Percentiles rank a stretch among this genome's conserved stretches.
Evolutionary conservation across 2,797 vertebrate species (phyloP).

Genomic region (Perdix hodgsoniae): DNA sequence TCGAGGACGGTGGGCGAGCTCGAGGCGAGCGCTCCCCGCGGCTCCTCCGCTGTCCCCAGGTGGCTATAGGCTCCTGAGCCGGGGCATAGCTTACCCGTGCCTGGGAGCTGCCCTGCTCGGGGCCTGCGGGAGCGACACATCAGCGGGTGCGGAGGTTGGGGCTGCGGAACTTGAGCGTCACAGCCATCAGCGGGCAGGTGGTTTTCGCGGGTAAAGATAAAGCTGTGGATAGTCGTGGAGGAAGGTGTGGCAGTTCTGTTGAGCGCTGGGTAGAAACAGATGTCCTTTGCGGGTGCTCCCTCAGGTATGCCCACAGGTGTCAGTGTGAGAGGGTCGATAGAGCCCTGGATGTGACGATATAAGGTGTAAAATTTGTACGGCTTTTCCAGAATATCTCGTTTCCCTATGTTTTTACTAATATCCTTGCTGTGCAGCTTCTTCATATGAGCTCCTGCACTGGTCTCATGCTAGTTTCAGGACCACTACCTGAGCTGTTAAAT

Average conservation of each 20-base stretch:
- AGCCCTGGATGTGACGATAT: too few species aligned
- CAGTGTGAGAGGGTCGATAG: too few species aligned
- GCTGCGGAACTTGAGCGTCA: background rate
- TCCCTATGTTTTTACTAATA: background rate
- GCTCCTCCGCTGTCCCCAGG: too few species aligned
- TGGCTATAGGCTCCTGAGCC: background rate
- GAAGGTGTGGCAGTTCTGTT: background rate
- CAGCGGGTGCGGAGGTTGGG: background rate
- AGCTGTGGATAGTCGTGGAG: background rate
- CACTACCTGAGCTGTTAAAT: background rate
- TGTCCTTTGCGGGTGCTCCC: background rate
- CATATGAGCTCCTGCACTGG: rapidly evolving
- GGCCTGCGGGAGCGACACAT: too few species aligned
- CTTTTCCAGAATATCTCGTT: background rate
- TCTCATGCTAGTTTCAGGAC: background rate
- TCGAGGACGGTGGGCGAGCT: background rate
- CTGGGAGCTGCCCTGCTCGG: too few species aligned
- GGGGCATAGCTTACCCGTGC: too few species aligned
- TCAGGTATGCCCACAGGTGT: too few species aligned
- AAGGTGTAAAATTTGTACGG: rapidly evolving
- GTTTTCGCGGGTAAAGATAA: background rate
- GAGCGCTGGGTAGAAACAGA: background rate
- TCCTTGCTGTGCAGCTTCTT: background rate
- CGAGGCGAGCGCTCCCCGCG: background rate
- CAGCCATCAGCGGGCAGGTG: background rate